Percentiles rank a stretch among this genome's conserved stretches.
These are phyloP conservation scores for Triops longicaudatus DNA, from an alignment of 1,140 invertebrate species.

Conservation along the genomic window DNA sequence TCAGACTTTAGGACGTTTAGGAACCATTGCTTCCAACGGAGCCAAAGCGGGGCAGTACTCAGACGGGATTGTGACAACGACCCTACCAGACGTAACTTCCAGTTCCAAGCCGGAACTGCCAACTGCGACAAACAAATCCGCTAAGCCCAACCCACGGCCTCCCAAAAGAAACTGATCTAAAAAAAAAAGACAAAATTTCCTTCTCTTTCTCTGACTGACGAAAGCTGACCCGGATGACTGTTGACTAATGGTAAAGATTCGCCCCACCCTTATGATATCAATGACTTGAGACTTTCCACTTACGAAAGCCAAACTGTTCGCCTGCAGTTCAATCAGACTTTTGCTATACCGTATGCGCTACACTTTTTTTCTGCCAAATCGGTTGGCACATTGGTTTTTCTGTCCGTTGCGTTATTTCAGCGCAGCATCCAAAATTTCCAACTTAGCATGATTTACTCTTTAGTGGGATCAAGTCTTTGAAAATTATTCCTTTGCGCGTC, in stretches of 20 bases:
- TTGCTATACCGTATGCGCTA: too few relatives aligned
- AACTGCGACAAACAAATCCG: conserved; percentile 5
- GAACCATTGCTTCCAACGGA: conserved; percentile 61
- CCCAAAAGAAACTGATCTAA: background rate
- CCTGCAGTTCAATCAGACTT: background rate
- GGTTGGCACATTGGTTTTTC: too few relatives aligned
- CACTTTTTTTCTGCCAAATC: too few relatives aligned
- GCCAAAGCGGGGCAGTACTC: conserved; percentile 65
- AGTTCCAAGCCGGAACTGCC: background rate
- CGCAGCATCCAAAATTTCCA: too few relatives aligned
- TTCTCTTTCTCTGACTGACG: conserved; percentile 5
- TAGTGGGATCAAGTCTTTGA: too few relatives aligned
- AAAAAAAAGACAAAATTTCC: background rate
- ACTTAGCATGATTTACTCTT: too few relatives aligned
- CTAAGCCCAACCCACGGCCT: background rate
- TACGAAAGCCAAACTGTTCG: background rate
- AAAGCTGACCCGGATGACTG: background rate
- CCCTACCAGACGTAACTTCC: conserved; percentile 2
- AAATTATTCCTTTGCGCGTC: too few relatives aligned
- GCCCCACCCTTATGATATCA: background rate
- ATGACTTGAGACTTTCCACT: background rate
- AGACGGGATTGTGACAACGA: conserved; percentile 51
- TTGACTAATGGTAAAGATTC: background rate
- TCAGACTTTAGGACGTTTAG: conserved; percentile 74
- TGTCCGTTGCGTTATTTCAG: too few relatives aligned